Conservation (phyloP, 2,888 invertebrate genomes). For the Gnatocerus cornutus region DNA sequence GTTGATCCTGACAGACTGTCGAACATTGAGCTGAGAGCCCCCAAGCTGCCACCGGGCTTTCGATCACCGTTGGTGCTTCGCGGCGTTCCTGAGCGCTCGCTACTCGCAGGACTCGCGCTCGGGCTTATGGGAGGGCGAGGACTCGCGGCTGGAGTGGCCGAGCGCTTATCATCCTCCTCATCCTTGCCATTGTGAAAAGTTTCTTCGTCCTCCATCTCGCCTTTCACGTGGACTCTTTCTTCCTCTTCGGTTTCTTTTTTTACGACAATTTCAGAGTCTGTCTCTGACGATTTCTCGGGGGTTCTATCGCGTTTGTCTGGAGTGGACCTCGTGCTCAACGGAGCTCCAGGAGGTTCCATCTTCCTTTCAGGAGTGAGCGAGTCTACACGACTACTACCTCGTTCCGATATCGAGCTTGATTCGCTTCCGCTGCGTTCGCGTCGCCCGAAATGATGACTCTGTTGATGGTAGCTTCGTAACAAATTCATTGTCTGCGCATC, state of each 20-base stretch:
- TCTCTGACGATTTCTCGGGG: conserved; percentile 70
- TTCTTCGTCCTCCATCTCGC: conserved; percentile 68
- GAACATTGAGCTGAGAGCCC: conserved; percentile 92
- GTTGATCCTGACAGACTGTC: conserved; percentile 83
- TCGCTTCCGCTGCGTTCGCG: conserved; percentile 91
- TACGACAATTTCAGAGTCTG: conserved; percentile 65
- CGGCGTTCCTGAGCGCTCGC: conserved; percentile 85
- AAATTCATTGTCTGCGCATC: conserved; percentile 92
- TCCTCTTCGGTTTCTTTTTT: conserved; percentile 68
- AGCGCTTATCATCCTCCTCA: conserved; percentile 64
- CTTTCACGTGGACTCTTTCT: conserved; percentile 67
- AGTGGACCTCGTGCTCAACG: conserved; percentile 77
- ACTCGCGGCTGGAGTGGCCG: conserved; percentile 65
- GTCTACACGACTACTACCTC: conserved; percentile 86
- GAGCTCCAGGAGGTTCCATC: conserved; percentile 76
- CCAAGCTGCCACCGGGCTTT: conserved; percentile 80
- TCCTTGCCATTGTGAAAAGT: conserved; percentile 66
- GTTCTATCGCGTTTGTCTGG: conserved; percentile 75
- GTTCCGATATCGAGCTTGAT: conserved; percentile 89
- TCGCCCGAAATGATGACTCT: conserved; percentile 76
- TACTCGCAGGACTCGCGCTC: conserved; percentile 82
- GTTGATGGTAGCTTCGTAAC: conserved; percentile 84
- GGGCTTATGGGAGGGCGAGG: conserved; percentile 66
- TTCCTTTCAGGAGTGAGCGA: conserved; percentile 88
- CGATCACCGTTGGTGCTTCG: conserved; percentile 77